Conservation (phyloP, 2,113 vertebrate species). For the Coracopsis vasa region DNA sequence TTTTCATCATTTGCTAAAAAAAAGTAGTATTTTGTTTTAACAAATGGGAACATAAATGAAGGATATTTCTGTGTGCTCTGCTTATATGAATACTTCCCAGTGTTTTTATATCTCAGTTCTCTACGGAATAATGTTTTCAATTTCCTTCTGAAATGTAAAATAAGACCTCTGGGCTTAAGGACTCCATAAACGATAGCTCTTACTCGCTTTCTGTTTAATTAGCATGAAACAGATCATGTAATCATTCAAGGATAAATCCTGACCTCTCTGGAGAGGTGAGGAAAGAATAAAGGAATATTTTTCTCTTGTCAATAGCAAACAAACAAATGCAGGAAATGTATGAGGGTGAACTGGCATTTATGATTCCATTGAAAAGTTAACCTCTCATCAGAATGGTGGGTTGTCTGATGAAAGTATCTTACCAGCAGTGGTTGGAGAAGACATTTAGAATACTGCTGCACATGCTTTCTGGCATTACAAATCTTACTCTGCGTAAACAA, state of each 20-base stretch:
- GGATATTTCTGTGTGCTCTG: conserved; percentile 39
- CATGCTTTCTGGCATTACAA: not conserved
- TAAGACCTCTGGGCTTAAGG: conserved; percentile 58
- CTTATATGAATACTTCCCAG: conserved; percentile 47
- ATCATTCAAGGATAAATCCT: conserved; percentile 24
- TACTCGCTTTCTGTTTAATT: conserved; percentile 49
- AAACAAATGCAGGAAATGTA: not conserved
- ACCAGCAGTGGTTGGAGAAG: not conserved
- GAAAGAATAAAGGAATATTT: not conserved
- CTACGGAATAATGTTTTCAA: conserved; percentile 56
- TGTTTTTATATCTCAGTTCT: conserved; percentile 48
- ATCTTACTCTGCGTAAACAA: not conserved
- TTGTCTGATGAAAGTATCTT: not conserved
- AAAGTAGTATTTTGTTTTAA: conserved; percentile 46
- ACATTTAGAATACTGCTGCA: not conserved
- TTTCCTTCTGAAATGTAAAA: conserved; percentile 66
- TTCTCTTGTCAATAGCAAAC: not conserved
- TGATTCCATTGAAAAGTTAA: not conserved
- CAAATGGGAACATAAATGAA: conserved; percentile 48
- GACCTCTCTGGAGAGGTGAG: not conserved
- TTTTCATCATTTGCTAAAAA: conserved; percentile 56
- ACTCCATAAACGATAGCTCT: conserved; percentile 29
- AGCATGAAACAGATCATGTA: conserved; percentile 46
- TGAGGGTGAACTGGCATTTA: not conserved
- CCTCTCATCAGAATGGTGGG: not conserved